A percentile compares a stretch with the other conserved stretches of the same genome.
phyloP scores from a whole-genome alignment of 1,140 invertebrate genomes.

The Drosophila repleta region DNA sequence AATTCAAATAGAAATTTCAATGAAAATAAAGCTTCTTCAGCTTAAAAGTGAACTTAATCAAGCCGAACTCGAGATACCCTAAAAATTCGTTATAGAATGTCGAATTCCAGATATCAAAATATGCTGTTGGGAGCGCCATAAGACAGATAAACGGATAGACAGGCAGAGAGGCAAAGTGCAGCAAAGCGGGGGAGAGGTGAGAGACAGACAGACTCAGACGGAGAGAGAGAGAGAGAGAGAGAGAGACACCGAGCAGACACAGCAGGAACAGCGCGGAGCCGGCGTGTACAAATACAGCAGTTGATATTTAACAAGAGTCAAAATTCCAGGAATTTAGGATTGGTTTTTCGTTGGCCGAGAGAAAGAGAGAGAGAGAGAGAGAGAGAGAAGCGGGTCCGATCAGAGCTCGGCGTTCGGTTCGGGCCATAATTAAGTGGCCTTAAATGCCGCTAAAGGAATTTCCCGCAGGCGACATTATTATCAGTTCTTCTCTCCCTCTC shows the following conservation, averaged over 20 bases:
- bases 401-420: conserved; percentile 13
- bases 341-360: conserved; percentile 45
- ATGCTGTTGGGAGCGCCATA: conserved; percentile 15
- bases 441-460: conserved; percentile 82
- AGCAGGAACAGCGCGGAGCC: conserved; percentile 15
- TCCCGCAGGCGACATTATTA: conserved; percentile 81
- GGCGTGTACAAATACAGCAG: conserved; percentile 74
- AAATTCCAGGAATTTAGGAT: conserved; percentile 80
- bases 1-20: too few species aligned
- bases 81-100: not conserved
- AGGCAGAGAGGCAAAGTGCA: conserved; percentile 1
- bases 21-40: too few species aligned
- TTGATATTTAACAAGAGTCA: conserved; percentile 75
- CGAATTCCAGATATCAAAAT: not conserved
- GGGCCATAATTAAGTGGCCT: conserved; percentile 79
- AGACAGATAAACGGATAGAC: conserved; percentile 1
- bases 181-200: conserved; percentile 8
- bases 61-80: not conserved
- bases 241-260: not conserved
- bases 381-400: conserved; percentile 7
- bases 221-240: not conserved
- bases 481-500: conserved; percentile 41
- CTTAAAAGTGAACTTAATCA: not conserved
- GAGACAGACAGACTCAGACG: not conserved
- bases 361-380: conserved; percentile 15